Conservation (phyloP, 2,888 invertebrate species). For the Catocala sponsa region DNA sequence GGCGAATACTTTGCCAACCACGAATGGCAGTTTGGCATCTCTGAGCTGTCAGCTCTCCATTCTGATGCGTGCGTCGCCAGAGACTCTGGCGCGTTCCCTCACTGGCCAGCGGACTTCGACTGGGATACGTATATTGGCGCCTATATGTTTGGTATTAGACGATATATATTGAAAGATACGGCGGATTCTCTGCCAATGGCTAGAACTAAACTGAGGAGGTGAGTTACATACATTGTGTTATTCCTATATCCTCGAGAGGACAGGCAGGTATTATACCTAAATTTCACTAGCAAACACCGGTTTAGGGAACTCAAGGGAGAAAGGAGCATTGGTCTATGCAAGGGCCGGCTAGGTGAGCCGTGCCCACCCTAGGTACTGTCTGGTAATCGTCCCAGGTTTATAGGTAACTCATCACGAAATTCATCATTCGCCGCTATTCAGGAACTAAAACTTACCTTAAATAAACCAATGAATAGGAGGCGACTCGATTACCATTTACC, state of each 20-base stretch:
- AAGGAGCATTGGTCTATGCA: too few species aligned
- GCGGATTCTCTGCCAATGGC: slow-evolving; percentile 90
- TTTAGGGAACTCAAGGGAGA: too few species aligned
- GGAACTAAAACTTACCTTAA: too few species aligned
- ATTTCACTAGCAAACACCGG: too few species aligned
- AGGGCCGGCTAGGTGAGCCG: too few species aligned
- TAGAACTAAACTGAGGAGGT: slow-evolving; percentile 90
- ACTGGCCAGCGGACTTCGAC: slow-evolving; percentile 89
- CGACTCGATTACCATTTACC: too few species aligned
- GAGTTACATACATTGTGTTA: slow-evolving; percentile 33
- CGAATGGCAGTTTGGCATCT: slow-evolving; percentile 93
- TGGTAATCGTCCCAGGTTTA: too few species aligned
- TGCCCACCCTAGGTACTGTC: too few species aligned
- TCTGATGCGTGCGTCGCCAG: slow-evolving; percentile 82
- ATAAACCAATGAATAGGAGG: too few species aligned
- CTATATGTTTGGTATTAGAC: slow-evolving; percentile 95
- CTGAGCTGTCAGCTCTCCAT: slow-evolving; percentile 89
- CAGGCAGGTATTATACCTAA: too few species aligned
- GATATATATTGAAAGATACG: slow-evolving; percentile 93
- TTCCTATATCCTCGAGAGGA: not conserved
- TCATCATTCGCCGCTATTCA: too few species aligned
- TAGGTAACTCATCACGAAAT: too few species aligned
- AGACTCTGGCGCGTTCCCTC: slow-evolving; percentile 89
- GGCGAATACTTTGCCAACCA: slow-evolving; percentile 95
- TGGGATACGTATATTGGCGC: slow-evolving; percentile 94